Base-by-base conservation (phyloP, 1,140 invertebrate species). In the Lethocerus indicus region DNA sequence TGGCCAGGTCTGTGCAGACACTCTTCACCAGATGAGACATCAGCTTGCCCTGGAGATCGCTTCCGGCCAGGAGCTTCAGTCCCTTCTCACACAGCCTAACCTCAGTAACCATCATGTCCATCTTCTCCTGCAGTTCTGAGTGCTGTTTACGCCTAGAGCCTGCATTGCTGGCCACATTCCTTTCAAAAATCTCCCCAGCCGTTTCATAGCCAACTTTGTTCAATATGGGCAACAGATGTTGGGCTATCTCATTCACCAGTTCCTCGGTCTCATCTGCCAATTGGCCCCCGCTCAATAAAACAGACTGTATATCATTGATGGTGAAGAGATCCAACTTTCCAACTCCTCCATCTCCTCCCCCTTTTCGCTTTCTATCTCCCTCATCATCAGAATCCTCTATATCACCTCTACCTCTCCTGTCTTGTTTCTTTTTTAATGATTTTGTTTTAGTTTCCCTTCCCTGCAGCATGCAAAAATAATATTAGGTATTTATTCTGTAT, bases 361-460 rank as follows among this genome's bases (percentile, higher is more conserved):
- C 47, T 32, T 36, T 41, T 29, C 13, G 20, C 49, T 82, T 77
- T 46, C 47, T 58, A 60, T 37, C 52, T 26, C 27, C 27, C 51
- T 55, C 56, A 57, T 80, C 78, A 29, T 70, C 71, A 49, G 75
- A 71, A 27, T 67, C 60, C 59, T 67, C 65, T 63, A 65, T 71
- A 25, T 64, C n/a, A n/a, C n/a, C n/a, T n/a, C n/a, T n/a, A n/a
- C n/a, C n/a, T n/a, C n/a, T n/a, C n/a, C n/a, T n/a, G n/a, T n/a
- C n/a, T 54, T 70, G 66, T 28, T 70, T 71, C 59, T 85, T 87
- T 59, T 97, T 97, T 0, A 83, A 83, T 5, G 90, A 83, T 64
- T 92, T 94, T 0, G 87, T 95, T 69, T 94, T 96, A 1, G 89
- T 92, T 70, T 97, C 92, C 47, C 92, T 71, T 1, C 91, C 92